Evolutionary conservation across 2,113 vertebrate species (phyloP).

Genomic region (Circaetus cinerascens): DNA sequence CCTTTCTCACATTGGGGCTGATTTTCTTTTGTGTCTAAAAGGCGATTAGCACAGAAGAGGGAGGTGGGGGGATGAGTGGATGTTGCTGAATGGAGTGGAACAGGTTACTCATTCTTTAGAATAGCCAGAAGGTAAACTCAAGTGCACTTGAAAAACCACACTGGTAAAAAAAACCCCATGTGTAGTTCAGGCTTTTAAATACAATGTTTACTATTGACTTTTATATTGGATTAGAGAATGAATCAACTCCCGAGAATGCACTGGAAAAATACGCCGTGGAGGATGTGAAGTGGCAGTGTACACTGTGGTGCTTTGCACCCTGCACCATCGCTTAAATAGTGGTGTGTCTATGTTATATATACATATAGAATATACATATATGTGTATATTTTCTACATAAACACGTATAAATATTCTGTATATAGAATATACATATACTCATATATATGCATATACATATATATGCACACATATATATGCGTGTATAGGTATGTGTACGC

Average conservation of each 20-base stretch:
- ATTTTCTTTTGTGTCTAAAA: background rate
- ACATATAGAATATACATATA: background rate
- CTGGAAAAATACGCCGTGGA: background rate
- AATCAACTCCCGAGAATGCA: background rate
- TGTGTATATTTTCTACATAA: background rate
- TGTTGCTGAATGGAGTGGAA: background rate
- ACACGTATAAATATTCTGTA: background rate
- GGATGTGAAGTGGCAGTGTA: background rate
- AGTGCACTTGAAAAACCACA: background rate
- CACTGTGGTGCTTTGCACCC: background rate
- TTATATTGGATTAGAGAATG: background rate
- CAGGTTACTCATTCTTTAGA: constrained; percentile 1
- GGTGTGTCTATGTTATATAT: background rate
- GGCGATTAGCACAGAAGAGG: background rate
- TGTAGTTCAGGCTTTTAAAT: background rate
- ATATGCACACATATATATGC: background rate
- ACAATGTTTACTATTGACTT: background rate
- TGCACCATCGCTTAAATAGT: background rate
- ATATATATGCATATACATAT: no score
- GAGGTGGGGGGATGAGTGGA: background rate
- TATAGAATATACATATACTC: background rate
- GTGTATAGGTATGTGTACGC: fast-evolving
- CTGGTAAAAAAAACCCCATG: background rate
- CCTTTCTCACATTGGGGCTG: background rate
- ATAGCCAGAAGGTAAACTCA: constrained; percentile 17